Percentiles rank a stretch among this genome's conserved stretches.
Evolutionary conservation across 2,888 invertebrate species (phyloP).

Genomic region (Nesidiocoris tenuis): DNA sequence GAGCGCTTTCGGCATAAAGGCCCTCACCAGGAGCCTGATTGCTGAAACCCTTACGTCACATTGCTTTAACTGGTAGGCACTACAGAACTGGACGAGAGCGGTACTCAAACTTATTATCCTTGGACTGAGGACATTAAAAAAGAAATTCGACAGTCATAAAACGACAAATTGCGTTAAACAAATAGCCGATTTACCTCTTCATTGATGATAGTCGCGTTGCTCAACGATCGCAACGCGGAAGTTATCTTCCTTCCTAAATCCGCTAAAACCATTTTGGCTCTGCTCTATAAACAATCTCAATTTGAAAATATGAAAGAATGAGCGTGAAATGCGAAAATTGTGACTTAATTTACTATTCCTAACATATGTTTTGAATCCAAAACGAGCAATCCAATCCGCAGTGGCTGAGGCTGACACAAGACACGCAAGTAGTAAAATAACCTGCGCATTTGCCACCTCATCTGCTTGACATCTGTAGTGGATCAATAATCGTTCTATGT

Average conservation of each 20-base stretch:
- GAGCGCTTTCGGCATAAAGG: no score
- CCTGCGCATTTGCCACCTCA: slow-evolving; percentile 29
- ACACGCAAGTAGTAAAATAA: slow-evolving; percentile 8
- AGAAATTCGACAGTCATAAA: no score
- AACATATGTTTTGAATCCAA: background rate
- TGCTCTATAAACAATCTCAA: background rate
- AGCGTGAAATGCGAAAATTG: background rate
- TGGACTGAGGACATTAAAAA: no score
- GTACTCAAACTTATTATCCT: no score
- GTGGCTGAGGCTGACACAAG: background rate
- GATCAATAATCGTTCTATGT: no score
- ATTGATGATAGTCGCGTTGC: slow-evolving; percentile 97
- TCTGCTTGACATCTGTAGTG: background rate
- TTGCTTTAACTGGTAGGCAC: no score
- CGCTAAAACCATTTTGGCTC: slow-evolving; percentile 88
- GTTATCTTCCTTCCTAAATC: slow-evolving; percentile 99
- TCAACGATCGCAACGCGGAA: slow-evolving; percentile 93
- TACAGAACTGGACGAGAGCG: no score
- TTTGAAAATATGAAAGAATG: background rate
- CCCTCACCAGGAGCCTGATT: no score
- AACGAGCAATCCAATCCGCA: background rate
- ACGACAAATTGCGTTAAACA: no score
- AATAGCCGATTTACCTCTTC: slow-evolving; percentile 84
- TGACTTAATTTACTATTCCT: background rate
- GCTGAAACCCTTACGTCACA: no score